phyloP scores from a whole-genome alignment of 2,797 vertebrate genomes.

The Mus spretus region DNA sequence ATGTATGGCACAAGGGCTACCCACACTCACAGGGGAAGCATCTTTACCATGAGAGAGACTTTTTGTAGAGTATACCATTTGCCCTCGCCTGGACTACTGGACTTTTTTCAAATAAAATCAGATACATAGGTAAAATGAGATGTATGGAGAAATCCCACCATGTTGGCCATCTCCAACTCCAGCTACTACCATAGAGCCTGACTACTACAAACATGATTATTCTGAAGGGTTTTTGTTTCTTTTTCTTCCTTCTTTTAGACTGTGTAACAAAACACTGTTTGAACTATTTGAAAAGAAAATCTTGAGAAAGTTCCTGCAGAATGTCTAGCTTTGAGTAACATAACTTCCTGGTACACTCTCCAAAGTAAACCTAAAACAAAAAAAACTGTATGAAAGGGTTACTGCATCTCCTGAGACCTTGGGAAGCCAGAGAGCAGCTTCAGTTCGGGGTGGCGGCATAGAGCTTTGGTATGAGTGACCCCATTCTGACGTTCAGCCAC shows the following conservation, averaged over 20 bases:
- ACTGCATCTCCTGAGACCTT: no score
- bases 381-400: not conserved
- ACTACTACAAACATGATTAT: not conserved
- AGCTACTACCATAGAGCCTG: not conserved
- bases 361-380: conserved; percentile 67
- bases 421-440: not conserved
- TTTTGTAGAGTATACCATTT: not conserved
- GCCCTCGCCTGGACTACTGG: not conserved
- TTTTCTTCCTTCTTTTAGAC: not conserved
- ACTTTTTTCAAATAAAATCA: conserved; percentile 16
- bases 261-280: conserved; percentile 65
- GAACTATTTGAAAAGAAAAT: not conserved
- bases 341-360: conserved; percentile 70
- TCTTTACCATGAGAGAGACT: not conserved
- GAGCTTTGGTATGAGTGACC: no score
- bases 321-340: conserved; percentile 5
- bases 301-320: conserved; percentile 49
- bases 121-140: not conserved
- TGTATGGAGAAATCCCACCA: rapidly evolving
- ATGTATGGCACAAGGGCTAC: not conserved
- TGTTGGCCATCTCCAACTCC: not conserved
- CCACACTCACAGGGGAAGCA: not conserved
- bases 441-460: not conserved
- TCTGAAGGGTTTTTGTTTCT: not conserved
- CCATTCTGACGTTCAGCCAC: not conserved